Evolutionary conservation across 2,113 vertebrate species (phyloP), one percentile per base, ranked within the genome.

Genomic region (Tor tambroides): DNA sequence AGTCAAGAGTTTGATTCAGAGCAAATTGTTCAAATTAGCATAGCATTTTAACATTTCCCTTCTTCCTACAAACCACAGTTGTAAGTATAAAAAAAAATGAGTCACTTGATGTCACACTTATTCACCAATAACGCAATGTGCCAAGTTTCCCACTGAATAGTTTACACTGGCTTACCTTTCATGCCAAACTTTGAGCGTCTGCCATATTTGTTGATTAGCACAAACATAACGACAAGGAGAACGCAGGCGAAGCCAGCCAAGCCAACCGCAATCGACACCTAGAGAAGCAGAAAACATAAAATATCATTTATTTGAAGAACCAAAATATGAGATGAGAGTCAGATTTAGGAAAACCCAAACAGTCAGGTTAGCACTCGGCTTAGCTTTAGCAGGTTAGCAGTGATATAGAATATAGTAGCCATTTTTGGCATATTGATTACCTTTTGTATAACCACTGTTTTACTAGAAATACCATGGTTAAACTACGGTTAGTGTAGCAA

Each of bases 161-260:
- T 78, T 87, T 49, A 71, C 72, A 84, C 2, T 4, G 46, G 43
- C 92, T 89, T 96, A 99, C 98, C 98, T 96, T 99, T 99, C 96
- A 99, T 97, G 79, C 96, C 97, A 90, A 99, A 99, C 92, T 98
- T 99, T 87, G 98, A 99, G 54, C 95, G 95, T 1, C 96, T 95
- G 83, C 97, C 96, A 21, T 98, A 99, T 90, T 99, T 99, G 95
- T 98, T 98, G 95, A 99, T 96, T 94, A 99, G 95, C 78, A 99
- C 95, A 79, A 98, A 98, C 81, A 99, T 96, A 83, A 98, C 92
- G 80, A 98, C 95, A 88, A 99, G 91, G 86, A 98, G 94, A 80
- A 99, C 95, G 43, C 98, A 97, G 84, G 96, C 97, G 69, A 98
- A 98, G 23, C 96, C 97, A 32, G 97, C 97, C 49, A 99, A 95